Evolutionary conservation across 2,797 vertebrate genomes (phyloP).

Genomic region (Scolopax rusticola): DNA sequence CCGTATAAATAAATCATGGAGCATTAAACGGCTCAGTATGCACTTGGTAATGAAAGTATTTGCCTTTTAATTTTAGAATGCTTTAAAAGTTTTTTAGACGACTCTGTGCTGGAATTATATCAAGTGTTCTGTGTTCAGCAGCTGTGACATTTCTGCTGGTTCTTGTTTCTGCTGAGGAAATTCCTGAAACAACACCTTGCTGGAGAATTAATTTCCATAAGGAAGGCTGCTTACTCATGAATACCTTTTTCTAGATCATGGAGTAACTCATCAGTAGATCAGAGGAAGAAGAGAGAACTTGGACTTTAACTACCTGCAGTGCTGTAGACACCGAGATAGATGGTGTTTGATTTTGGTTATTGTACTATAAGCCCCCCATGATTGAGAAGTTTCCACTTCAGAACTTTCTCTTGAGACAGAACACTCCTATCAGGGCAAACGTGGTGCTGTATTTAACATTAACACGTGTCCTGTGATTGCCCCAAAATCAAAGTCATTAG

Average conservation of each 20-base stretch:
- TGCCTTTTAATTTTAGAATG: conserved; percentile 56
- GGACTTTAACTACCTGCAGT: conserved; percentile 1
- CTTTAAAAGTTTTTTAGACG: conserved; percentile 18
- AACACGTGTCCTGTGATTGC: conserved; percentile 38
- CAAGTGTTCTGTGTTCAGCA: not conserved
- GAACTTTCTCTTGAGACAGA: conserved; percentile 16
- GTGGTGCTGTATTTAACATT: conserved; percentile 48
- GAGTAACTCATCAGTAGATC: conserved; percentile 44
- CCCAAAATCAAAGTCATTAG: not conserved
- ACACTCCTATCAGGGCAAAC: conserved; percentile 35
- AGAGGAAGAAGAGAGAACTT: conserved; percentile 43
- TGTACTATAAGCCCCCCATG: not conserved
- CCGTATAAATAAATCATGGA: conserved; percentile 68
- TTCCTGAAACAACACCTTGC: conserved; percentile 34
- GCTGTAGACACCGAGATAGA: conserved; percentile 63
- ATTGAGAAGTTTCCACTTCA: not conserved
- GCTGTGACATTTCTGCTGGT: not conserved
- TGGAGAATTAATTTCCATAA: conserved; percentile 62
- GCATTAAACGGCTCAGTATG: conserved; percentile 14
- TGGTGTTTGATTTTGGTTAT: conserved; percentile 48
- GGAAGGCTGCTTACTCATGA: conserved; percentile 46
- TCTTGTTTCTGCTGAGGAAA: conserved; percentile 32
- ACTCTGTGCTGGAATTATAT: not conserved
- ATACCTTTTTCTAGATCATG: conserved; percentile 49
- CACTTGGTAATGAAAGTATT: not conserved